Evolutionary conservation across 2,888 invertebrate genomes (phyloP).

Genomic region (Tachina grossa): DNA sequence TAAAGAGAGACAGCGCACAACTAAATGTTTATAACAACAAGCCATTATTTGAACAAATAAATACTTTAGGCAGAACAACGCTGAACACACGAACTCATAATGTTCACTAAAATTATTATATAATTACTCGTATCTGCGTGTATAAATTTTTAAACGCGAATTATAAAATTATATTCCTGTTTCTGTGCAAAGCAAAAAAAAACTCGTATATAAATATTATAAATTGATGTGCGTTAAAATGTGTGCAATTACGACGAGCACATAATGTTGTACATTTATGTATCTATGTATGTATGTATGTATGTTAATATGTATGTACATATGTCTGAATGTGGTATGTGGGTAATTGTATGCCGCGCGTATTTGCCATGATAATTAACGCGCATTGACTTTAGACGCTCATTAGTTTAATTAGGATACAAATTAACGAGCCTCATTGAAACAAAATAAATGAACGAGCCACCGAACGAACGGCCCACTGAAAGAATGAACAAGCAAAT

Average conservation of each 20-base stretch:
- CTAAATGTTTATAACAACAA: slow-evolving; percentile 33
- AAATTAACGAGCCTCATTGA: slow-evolving; percentile 79
- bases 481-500: slow-evolving; percentile 20
- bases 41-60: not conserved
- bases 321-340: slow-evolving; percentile 24
- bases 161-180: slow-evolving; percentile 32
- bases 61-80: not conserved
- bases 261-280: too few relatives aligned
- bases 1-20: not conserved
- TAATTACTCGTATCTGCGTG: slow-evolving; percentile 11
- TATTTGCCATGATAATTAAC: slow-evolving; percentile 72
- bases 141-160: slow-evolving; percentile 48
- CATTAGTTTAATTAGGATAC: slow-evolving; percentile 82
- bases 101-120: slow-evolving; percentile 26
- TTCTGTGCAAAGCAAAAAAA: slow-evolving; percentile 19
- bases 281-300: slow-evolving; percentile 11
- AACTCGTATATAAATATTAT: not conserved
- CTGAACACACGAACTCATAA: not conserved
- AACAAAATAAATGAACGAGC: slow-evolving; percentile 63
- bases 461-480: slow-evolving; percentile 20
- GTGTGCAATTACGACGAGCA: slow-evolving; percentile 15
- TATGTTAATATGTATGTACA: not conserved
- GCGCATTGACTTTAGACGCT: slow-evolving; percentile 82
- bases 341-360: slow-evolving; percentile 51
- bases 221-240: slow-evolving; percentile 18